Percentiles rank a stretch among this genome's conserved stretches.
phyloP scores from a whole-genome alignment of 1,140 invertebrate species.

The Pristionchus pacificus region DNA sequence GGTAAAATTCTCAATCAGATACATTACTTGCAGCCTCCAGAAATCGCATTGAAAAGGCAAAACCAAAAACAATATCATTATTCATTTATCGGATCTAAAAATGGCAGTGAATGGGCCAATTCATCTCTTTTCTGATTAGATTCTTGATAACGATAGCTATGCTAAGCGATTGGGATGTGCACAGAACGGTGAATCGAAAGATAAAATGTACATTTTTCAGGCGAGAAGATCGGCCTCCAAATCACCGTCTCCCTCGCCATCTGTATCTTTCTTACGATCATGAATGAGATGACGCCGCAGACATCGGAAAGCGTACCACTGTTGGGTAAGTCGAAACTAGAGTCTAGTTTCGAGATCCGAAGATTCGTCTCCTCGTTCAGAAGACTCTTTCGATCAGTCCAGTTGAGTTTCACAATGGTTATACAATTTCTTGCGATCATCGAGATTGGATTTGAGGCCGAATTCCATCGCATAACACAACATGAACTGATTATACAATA shows the following conservation, averaged over 20 bases:
- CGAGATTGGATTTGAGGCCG: no score
- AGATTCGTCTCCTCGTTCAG: not conserved
- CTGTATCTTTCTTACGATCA: constrained; percentile 58
- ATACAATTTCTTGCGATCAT: not conserved
- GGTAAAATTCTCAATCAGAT: not conserved
- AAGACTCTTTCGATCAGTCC: no score
- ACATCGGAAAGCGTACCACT: constrained; percentile 92
- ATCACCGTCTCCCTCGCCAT: constrained; percentile 60
- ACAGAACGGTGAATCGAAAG: no score
- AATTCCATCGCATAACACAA: no score
- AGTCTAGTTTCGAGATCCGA: not conserved
- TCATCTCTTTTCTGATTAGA: no score
- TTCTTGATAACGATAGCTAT: no score
- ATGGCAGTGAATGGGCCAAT: not conserved
- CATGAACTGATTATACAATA: no score
- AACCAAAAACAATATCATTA: no score
- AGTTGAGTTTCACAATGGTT: not conserved
- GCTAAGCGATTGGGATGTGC: no score
- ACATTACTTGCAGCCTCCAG: not conserved
- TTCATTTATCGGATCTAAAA: not conserved
- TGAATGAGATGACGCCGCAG: constrained; percentile 76
- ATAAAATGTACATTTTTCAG: constrained; percentile 63
- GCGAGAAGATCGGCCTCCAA: constrained; percentile 91
- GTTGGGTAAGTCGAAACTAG: constrained; percentile 70
- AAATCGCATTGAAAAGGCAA: no score